Evolutionary conservation across 2,888 invertebrate species (phyloP), one percentile per base, ranked within the genome.

Genomic region (Ditula angustiorana): DNA sequence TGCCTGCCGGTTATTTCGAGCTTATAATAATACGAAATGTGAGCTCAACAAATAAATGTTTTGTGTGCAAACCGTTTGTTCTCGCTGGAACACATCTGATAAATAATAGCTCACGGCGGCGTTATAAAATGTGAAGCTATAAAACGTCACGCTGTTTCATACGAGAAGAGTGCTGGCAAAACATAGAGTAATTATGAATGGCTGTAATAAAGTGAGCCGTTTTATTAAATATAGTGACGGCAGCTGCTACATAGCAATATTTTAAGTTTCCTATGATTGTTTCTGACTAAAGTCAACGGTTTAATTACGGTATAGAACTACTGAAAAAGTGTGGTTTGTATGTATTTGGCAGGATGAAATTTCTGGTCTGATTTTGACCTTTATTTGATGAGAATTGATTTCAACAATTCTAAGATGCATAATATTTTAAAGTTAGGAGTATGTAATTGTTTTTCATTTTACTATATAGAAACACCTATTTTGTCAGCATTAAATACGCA

Each of bases 81-180:
- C 84, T 79, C 82, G 70, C 75, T 72, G 82, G 82, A 77, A 78
- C 78, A 82, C 82, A 85, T 81, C 85, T 87, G 87, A 88, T 87
- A 87, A 88, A 88, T 84, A 81, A 86, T 85, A 74, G 84, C 86
- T 80, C 80, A 76, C 77, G 74, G 82, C 83, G 82, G 80, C 78
- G 86, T 83, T 86, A 86, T 85, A 82, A 86, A 85, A 85, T 81
- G 77, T 78, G 77, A 77, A 79, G 73, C 80, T 79, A 81, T 82
- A 81, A 82, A 81, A 82, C 76, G 76, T 80, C 78, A 77, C 76
- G 76, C 77, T 81, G 76, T 72, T 74, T 69, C 70, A 63, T 19
- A 11, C 26, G 28, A 28, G n/a, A 30, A 23, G n/a, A 33, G 35
- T 35, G 13, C 11, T n/a, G 11, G 5, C 33, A 23, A 26, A 26